Evolutionary conservation across 2,888 invertebrate genomes (phyloP), one percentile per base, ranked within the genome.

Genomic region (Drosophila kuntzei): DNA sequence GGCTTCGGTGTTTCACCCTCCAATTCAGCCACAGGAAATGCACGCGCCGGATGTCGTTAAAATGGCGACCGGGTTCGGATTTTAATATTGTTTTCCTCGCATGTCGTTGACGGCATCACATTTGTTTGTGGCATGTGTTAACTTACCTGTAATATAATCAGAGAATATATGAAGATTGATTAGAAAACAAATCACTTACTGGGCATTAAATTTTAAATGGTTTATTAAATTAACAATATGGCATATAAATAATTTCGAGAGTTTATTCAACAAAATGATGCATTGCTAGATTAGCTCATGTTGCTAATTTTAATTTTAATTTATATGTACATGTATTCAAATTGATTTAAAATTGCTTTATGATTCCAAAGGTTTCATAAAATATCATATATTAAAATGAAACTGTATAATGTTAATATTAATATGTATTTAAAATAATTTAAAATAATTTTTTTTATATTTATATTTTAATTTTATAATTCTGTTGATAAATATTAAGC

Each of bases 41-140:
- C 85, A 87, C 80, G 82, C 82, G 66, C 69, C 68, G 78, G 76
- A 83, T 71, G 67, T 80, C 75, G 75, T 87, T 72, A 80, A 77
- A 83, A 79, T 86, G 73, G 68, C 74, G 67, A 69, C 68, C 58
- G 61, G 16, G 32, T 44, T 46, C n/a, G 44, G 41, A 11, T 50
- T 58, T 62, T 59, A 50, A 69, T 69, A 64, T 65, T 62, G 27
- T 65, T 69, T 72, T 46, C 34, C 51, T 50, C 46, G 59, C 78
- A 63, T 55, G 57, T 36, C 67, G 44, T 41, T 76, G 72, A 60
- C 51, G 29, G 47, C 49, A 43, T 37, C 65, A 55, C 29, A 39
- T 65, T 77, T 60, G 39, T 44, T 62, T 58, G 39, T 18, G 37
- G 59, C 51, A 47, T 62, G 64, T 79, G 65, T 60, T 50, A 72